Evolutionary conservation across 2,113 vertebrate species (phyloP).

Genomic region (Ceuthmochares aereus): DNA sequence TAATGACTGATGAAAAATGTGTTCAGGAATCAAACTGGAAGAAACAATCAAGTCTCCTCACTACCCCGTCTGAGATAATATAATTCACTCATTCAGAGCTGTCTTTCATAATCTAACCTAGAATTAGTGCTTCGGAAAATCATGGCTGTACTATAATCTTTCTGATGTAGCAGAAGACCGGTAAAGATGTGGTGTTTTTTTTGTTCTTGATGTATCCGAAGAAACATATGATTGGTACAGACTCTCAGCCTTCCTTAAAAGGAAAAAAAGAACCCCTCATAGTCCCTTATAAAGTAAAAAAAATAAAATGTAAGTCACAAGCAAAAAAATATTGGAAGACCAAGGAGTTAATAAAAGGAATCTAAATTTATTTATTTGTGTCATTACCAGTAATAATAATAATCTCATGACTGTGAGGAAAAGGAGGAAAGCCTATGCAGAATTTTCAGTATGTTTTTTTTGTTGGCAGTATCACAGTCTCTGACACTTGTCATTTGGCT

Average conservation of each 20-base stretch:
- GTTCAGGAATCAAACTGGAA: neutral
- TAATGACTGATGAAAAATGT: neutral
- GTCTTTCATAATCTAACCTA: accelerated
- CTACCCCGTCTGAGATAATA: neutral
- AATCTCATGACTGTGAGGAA: neutral
- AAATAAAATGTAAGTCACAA: neutral
- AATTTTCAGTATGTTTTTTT: neutral
- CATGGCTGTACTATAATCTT: neutral
- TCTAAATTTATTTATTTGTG: neutral
- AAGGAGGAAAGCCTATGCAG: neutral
- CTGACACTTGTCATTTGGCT: conserved; percentile 15
- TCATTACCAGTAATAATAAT: neutral
- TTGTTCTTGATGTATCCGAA: neutral
- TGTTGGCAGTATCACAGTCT: neutral
- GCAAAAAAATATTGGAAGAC: neutral
- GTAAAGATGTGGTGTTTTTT: accelerated
- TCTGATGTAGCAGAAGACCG: neutral
- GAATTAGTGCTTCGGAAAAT: neutral
- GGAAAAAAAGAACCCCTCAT: neutral
- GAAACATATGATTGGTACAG: neutral
- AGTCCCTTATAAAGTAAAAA: neutral
- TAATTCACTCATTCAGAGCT: neutral
- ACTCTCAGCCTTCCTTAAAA: neutral
- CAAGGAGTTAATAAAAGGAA: neutral
- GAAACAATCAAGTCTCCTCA: neutral